Percentiles rank a stretch among this genome's conserved stretches.
Evolutionary conservation across 1,140 invertebrate species (phyloP).

Genomic region (Teleogryllus occipitalis): DNA sequence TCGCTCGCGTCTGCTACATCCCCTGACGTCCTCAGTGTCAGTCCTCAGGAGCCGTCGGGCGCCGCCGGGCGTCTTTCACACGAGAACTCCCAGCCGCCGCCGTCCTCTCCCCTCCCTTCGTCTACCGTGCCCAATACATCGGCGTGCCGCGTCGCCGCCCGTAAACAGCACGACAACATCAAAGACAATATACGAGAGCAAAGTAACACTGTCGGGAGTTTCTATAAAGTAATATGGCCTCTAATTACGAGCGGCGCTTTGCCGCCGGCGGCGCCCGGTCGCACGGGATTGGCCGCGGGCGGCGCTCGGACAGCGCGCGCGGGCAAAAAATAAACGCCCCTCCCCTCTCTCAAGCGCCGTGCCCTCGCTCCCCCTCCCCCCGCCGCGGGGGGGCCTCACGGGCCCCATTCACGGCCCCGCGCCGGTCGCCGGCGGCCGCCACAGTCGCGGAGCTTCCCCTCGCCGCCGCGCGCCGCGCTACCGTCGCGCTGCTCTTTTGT

Average conservation of each 20-base stretch:
- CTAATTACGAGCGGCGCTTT: neutral
- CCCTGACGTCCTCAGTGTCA: too few relatives aligned
- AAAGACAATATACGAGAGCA: neutral
- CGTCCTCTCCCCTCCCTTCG: neutral
- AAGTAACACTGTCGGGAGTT: conserved; percentile 3
- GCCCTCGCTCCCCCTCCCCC: neutral
- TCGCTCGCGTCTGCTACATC: too few relatives aligned
- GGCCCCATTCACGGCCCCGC: neutral
- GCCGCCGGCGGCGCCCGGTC: too few relatives aligned
- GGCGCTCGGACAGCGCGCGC: too few relatives aligned
- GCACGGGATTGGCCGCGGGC: neutral
- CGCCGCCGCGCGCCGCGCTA: too few relatives aligned
- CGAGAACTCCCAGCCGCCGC: neutral
- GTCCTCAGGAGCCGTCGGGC: too few relatives aligned
- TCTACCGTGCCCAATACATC: neutral
- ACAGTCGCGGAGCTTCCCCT: too few relatives aligned
- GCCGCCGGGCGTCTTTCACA: neutral
- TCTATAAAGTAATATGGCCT: neutral
- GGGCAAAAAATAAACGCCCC: neutral
- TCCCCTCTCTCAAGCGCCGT: neutral
- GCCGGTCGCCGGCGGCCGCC: too few relatives aligned
- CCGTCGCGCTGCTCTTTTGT: neutral
- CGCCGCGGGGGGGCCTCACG: too few relatives aligned
- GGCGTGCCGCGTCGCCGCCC: too few relatives aligned
- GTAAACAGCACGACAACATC: neutral